Percentiles rank a stretch among this genome's conserved stretches.
Conservation (phyloP, 2,113 vertebrate species). For the Suncus etruscus region DNA sequence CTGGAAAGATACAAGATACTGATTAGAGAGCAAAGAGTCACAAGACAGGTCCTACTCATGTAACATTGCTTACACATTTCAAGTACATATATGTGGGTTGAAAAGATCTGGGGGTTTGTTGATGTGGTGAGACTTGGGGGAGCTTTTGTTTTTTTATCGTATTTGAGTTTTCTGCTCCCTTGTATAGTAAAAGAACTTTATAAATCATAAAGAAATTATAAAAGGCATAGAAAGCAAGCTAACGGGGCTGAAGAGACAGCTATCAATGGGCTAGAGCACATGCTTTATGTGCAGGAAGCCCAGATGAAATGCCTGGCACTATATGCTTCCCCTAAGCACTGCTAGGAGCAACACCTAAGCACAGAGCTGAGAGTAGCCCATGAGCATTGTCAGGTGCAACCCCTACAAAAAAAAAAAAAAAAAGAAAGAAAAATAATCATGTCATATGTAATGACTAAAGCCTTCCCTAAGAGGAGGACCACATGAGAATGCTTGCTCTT, state of each 20-base stretch:
- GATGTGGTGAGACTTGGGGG: neutral
- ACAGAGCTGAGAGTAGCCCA: no score
- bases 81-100: neutral
- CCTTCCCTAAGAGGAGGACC: neutral
- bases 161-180: constrained; percentile 42
- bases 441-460: neutral
- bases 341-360: no score
- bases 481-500: neutral
- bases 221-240: constrained; percentile 21
- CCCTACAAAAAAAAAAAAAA: no score
- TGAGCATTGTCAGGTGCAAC: no score
- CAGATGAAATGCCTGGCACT: no score
- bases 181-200: neutral
- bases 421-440: no score
- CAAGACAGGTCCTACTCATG: neutral
- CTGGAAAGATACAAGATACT: neutral
- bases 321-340: no score
- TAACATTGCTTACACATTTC: neutral
- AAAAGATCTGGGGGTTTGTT: neutral
- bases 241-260: no score
- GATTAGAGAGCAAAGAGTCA: neutral
- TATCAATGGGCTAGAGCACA: no score
- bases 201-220: constrained; percentile 9
- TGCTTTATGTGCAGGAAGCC: no score
- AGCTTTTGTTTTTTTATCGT: neutral